Evolutionary conservation across 2,113 vertebrate genomes (phyloP), one percentile per base, ranked within the genome.

Genomic region (Corythornis cristatus): DNA sequence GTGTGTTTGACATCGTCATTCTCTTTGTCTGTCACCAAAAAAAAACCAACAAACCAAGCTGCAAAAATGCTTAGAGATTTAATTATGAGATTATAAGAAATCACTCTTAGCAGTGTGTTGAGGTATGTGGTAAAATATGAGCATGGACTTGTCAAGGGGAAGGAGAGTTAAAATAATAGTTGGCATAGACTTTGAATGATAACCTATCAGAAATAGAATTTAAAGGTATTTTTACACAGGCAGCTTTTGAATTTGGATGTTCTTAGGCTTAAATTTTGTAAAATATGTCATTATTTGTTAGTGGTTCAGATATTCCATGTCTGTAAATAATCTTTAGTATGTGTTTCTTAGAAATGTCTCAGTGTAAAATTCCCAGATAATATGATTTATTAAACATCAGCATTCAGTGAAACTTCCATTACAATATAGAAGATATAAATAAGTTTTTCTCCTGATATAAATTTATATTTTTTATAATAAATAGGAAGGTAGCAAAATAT

Each of bases 41-140:
- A 53, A 68, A 42, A 45, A 43, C 33, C 33, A 90, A 79, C 50
- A 37, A 37, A 37, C 10, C 37, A 11, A 91, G 65, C 57, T 82
- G 46, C 43, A 89, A 90, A 92, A 79, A 74, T 87, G 66, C 62
- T 73, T 25, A 13, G 81, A 92, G 80, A 94, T 91, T 94, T 87
- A 94, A 88, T 95, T 93, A 84, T 13, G 58, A 94, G 96, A 82
- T 90, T 94, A 33, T 76, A 90, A 86, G 83, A 86, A 93, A 75
- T 84, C 62, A 84, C 79, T 79, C 11, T 45, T 70, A 93, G 87
- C 65, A 93, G 85, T 89, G 71, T 73, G 82, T 85, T 95, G 89
- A 89, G 85, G 72, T 67, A 40, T 76, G 73, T 84, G 83, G 86
- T 68, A 81, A 67, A 92, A 85, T 65, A 88, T 95, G 65, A 82